phyloP scores from a whole-genome alignment of 2,113 vertebrate species.

The Cheirogaleus medius region DNA sequence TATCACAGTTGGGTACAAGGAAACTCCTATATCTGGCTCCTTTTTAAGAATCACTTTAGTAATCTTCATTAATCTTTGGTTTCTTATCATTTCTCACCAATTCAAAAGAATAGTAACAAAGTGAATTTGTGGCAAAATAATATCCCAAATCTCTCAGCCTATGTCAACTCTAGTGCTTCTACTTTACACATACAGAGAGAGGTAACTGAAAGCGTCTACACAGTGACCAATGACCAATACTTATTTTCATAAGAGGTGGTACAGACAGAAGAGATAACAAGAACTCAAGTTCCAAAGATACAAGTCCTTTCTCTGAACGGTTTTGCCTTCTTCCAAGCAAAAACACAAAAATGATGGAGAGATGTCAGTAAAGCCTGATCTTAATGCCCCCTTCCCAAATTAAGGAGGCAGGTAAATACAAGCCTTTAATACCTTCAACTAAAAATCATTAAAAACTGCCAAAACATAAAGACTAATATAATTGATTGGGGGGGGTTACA shows the following conservation, averaged over 20 bases:
- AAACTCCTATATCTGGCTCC: background rate
- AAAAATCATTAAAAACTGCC: background rate
- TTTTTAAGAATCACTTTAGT: background rate
- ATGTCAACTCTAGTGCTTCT: background rate
- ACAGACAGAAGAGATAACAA: background rate
- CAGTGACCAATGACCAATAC: background rate
- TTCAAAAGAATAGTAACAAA: background rate
- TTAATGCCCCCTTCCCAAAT: background rate
- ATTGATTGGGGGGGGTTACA: background rate
- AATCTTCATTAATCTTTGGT: background rate
- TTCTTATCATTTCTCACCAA: background rate
- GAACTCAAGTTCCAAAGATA: background rate
- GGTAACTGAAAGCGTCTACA: background rate
- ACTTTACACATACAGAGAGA: background rate
- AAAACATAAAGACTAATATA: background rate
- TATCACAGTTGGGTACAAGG: background rate
- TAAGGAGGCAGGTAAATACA: background rate
- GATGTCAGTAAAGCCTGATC: background rate
- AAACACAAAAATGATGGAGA: background rate
- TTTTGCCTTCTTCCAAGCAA: background rate
- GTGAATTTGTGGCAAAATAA: background rate
- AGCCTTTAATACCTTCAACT: background rate
- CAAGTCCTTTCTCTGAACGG: background rate
- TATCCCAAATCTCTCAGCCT: background rate
- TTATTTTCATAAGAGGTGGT: background rate